phyloP scores from a whole-genome alignment of 2,888 invertebrate genomes.

The Eulithis testata region DNA sequence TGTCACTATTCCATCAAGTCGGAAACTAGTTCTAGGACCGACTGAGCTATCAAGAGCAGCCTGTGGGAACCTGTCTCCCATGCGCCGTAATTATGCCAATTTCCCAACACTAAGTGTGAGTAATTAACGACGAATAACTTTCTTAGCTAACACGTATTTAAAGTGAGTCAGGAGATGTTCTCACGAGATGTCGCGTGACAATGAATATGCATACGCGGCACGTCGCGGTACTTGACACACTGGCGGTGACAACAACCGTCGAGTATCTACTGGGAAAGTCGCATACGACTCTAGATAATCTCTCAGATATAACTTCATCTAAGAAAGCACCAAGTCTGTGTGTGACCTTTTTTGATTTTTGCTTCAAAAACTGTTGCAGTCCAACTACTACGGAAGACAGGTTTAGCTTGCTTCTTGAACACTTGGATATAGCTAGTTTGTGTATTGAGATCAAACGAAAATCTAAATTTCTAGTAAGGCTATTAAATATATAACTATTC shows the following conservation, averaged over 20 bases:
- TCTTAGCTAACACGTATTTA: conserved; percentile 9
- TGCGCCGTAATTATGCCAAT: conserved; percentile 17
- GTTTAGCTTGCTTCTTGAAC: no score
- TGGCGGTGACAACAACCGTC: conserved; percentile 1
- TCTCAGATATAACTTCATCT: conserved; percentile 1
- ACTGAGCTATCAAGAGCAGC: neutral
- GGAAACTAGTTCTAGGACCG: no score
- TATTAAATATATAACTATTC: no score
- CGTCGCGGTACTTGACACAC: conserved; percentile 16
- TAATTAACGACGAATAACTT: conserved; percentile 24
- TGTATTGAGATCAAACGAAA: no score
- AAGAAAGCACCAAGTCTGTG: neutral
- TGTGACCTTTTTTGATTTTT: no score
- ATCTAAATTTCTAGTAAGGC: no score
- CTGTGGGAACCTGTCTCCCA: neutral
- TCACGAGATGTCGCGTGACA: conserved; percentile 30
- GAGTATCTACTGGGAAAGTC: conserved; percentile 12
- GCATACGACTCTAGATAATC: neutral
- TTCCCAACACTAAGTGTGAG: conserved; percentile 12
- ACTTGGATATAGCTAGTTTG: no score
- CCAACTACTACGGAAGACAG: no score
- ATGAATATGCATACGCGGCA: conserved; percentile 22
- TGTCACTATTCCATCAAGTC: no score
- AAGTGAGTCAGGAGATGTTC: conserved; percentile 18
- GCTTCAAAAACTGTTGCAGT: no score